Base-by-base conservation (phyloP, 2,797 vertebrate genomes). In the Labroides dimidiatus region DNA sequence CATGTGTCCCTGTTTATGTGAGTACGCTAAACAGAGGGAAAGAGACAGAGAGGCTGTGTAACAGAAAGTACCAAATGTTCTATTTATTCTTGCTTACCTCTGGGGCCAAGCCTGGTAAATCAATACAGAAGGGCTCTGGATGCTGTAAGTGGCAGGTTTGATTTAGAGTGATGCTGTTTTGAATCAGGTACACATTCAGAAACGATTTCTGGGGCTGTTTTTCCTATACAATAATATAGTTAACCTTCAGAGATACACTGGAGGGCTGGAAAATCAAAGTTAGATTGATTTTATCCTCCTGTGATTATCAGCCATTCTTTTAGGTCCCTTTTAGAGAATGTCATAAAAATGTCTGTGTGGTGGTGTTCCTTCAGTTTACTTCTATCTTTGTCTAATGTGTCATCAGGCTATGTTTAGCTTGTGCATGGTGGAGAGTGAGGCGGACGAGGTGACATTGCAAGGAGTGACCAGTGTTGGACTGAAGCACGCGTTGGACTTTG, bases 341-440 rank as follows among this genome's bases (percentile, higher is more conserved):
- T 9, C 12, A 2, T n/a, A 17, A 62, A 43, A 23, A 56, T 69
- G 21, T 45, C 16, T 8, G 10, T 63, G n/a, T 39, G 19, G 16
- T 49, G 39, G 27, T 49, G 4, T 75, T 70, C 36, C 61, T 58
- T 57, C 51, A 44, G 45, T 50, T 86, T 37, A 89, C 49, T 21
- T 30, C 43, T 13, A 2, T 66, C 23, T 72, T 85, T 21, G 64
- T n/a, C 45, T 12, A 76, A 0, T 91, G 59, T 89, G 64, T 80
- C 74, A 41, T 15, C 82, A 99, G 97, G 97, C 97, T 62, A 99
- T 99, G 97, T 99, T 99, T 93, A 99, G 97, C 85, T 93, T 99
- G 67, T 97, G 97, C 72, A 99, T 99, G 97, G 94, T 99, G 92
- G 97, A 99, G 91, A 99, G 97, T 17, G 96, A 95, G 84, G 97